Evolutionary conservation across 2,888 invertebrate genomes (phyloP), one percentile per base, ranked within the genome.

Genomic region (Latheticus oryzae): DNA sequence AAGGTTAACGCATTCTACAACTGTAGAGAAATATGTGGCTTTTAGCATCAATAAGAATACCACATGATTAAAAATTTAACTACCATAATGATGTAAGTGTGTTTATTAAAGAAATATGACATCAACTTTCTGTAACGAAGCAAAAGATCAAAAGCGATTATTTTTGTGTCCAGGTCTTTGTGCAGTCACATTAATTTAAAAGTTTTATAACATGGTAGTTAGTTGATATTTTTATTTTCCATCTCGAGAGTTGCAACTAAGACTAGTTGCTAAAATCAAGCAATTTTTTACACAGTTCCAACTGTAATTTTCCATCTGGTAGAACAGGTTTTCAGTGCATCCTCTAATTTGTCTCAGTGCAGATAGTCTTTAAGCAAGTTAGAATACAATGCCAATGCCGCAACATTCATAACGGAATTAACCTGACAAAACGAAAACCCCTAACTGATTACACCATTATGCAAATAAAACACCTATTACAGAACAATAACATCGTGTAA

Each of bases 401-500:
- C 23, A 12, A 16, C 35, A 47, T 47, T 47, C 47, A 24, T 47
- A 47, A 47, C 24, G 47, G 24, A 35, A 13, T n/a, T 13, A 33
- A 8, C 33, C 15, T 24, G 35, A 47, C 35, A 35, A 47, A 47
- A 33, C 33, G 23, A 33, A 47, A 33, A 33, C 35, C 47, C 24
- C 35, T 33, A 47, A 35, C 33, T 19, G 15, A 33, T 47, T 42
- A 26, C 16, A 9, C 26, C 9, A 9, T 42, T 33, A 47, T 47
- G 21, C 35, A 33, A 47, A 47, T 47, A 47, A 33, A 47, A 9
- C 28, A 28, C 28, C 33, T 35, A 47, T 24, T 47, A 47, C 21
- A n/a, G 35, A 33, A 47, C 47, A 47, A 19, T 35, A 45, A 32
- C 32, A 32, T 47, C 33, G 33, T 47, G 13, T 23, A 45, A 47